Percentiles rank a stretch among this genome's conserved stretches.
These are phyloP conservation scores for Tenthredo amoena DNA, from an alignment of 2,888 invertebrate genomes.

Conservation along the genomic window DNA sequence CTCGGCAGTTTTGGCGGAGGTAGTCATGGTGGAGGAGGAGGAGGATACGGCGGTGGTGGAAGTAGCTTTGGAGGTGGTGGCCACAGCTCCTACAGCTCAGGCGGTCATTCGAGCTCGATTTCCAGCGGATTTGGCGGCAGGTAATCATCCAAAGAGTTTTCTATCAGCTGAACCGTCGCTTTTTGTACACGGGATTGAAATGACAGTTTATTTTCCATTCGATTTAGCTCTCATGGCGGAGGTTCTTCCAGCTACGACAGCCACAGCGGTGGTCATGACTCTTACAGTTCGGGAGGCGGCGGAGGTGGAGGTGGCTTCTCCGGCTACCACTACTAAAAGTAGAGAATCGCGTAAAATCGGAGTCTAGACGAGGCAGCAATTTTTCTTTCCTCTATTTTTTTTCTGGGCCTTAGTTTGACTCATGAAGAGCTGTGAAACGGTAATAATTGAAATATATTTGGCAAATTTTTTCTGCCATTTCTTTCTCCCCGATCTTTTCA, in stretches of 20 bases:
- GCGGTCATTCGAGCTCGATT: slow-evolving; percentile 62
- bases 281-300: slow-evolving; percentile 56
- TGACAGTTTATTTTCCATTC: not conserved
- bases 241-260: slow-evolving; percentile 61
- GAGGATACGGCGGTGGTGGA: slow-evolving; percentile 41
- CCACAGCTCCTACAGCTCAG: slow-evolving; percentile 53
- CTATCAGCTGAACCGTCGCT: not conserved
- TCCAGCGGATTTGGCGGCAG: slow-evolving; percentile 68
- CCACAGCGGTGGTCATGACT: slow-evolving; percentile 62
- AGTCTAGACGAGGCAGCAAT: not conserved
- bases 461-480: not conserved
- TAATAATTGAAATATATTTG: not conserved
- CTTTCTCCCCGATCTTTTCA: not conserved
- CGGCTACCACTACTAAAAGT: slow-evolving; percentile 67
- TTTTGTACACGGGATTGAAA: not conserved
- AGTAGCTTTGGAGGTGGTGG: slow-evolving; percentile 47
- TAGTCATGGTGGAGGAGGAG: slow-evolving; percentile 52
- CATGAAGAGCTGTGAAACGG: not conserved
- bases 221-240: slow-evolving; percentile 65
- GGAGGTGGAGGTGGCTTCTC: slow-evolving; percentile 64
- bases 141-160: slow-evolving; percentile 56
- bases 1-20: slow-evolving; percentile 53
- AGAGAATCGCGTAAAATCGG: not conserved
- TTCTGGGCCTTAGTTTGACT: not conserved
- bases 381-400: not conserved